Conservation (phyloP, 2,888 invertebrate species). For the Lasioglossum morio region DNA sequence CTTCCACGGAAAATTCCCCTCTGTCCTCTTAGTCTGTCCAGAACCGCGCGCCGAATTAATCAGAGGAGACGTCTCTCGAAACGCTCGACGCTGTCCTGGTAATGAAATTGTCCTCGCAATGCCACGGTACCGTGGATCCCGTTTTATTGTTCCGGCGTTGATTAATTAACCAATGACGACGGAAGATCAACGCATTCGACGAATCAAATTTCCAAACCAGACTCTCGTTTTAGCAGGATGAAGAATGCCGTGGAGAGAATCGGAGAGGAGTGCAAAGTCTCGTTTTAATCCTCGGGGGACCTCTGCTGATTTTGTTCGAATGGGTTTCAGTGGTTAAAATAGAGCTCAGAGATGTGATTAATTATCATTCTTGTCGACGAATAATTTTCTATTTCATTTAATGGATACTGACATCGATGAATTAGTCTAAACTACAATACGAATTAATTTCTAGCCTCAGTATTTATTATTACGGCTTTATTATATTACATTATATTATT, state of each 20-base stretch:
- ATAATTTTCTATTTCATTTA: background rate
- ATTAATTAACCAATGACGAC: slow-evolving; percentile 72
- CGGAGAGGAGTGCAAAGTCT: background rate
- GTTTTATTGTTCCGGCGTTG: slow-evolving; percentile 65
- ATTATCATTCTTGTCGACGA: background rate
- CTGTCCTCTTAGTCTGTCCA: background rate
- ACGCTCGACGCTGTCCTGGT: slow-evolving; percentile 56
- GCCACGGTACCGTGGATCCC: slow-evolving; percentile 52
- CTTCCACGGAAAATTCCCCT: slow-evolving; percentile 22
- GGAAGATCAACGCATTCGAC: slow-evolving; percentile 28
- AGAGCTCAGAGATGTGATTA: background rate
- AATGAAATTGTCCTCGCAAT: slow-evolving; percentile 73
- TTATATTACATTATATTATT: too few species aligned
- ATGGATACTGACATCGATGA: background rate
- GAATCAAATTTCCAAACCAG: background rate
- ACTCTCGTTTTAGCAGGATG: background rate
- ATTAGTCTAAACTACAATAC: background rate
- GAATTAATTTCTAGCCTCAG: background rate
- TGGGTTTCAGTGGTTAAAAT: background rate
- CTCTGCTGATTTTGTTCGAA: background rate
- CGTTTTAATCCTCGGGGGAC: background rate
- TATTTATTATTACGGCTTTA: background rate
- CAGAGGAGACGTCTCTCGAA: slow-evolving; percentile 68
- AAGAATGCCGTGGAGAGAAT: background rate
- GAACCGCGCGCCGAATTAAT: slow-evolving; percentile 69